Evolutionary conservation across 2,888 invertebrate species (phyloP).

Genomic region (Tuberolachnus salignus): DNA sequence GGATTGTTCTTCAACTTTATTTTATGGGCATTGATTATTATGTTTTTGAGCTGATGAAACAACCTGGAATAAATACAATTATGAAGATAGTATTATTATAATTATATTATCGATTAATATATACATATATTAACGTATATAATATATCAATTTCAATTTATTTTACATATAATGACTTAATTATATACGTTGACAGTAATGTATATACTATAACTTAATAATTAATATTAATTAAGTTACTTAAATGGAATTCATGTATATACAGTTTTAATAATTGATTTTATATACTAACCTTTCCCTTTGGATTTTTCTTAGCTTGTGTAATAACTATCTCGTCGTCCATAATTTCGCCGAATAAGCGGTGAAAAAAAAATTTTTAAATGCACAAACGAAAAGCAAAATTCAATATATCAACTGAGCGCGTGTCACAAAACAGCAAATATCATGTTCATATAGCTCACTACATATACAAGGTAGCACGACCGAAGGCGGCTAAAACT

Average conservation of each 20-base stretch:
- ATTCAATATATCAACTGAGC: no score
- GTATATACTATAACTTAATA: not conserved
- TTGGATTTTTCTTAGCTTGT: slow-evolving; percentile 11
- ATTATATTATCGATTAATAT: not conserved
- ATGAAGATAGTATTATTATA: no score
- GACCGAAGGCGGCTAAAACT: no score
- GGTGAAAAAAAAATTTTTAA: not conserved
- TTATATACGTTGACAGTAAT: no score
- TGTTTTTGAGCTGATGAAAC: slow-evolving; percentile 20
- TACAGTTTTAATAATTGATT: not conserved
- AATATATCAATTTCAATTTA: no score
- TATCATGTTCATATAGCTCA: no score
- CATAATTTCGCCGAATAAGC: not conserved
- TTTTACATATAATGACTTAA: no score
- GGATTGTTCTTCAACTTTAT: slow-evolving; percentile 64
- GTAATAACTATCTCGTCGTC: not conserved
- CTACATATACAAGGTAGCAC: no score
- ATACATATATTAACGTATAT: no score
- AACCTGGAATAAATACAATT: slow-evolving; percentile 71
- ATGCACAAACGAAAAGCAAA: not conserved
- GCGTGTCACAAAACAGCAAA: no score
- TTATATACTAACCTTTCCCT: slow-evolving; percentile 13
- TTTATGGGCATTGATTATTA: slow-evolving; percentile 4
- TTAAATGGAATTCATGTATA: not conserved
- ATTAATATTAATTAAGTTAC: not conserved